Conservation (phyloP, 2,888 invertebrate genomes). For the Stratiomys singularior region DNA sequence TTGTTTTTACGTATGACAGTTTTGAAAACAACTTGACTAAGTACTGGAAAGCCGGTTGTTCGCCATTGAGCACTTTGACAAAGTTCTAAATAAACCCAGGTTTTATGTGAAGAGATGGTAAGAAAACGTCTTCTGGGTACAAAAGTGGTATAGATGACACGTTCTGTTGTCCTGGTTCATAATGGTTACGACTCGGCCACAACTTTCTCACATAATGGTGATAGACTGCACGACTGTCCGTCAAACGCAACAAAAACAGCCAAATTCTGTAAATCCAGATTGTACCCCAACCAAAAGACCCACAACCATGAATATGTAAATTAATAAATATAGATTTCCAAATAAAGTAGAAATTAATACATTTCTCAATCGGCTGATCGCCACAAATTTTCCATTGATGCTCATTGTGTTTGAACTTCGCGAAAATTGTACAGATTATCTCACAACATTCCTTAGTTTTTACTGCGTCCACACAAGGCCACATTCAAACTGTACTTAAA, state of each 20-base stretch:
- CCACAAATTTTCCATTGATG: no score
- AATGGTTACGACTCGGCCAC: constrained; percentile 14
- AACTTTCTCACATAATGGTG: constrained; percentile 25
- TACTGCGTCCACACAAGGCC: no score
- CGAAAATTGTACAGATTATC: no score
- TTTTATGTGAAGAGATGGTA: neutral
- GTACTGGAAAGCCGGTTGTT: constrained; percentile 11
- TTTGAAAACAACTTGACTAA: constrained; percentile 18
- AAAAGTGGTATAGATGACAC: constrained; percentile 4
- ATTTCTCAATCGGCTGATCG: no score
- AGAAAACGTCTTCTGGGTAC: neutral
- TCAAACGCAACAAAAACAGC: neutral
- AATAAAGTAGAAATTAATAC: no score
- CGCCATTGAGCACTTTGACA: constrained; percentile 5
- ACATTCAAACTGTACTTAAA: no score
- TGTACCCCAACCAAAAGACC: neutral
- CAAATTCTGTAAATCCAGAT: constrained; percentile 4
- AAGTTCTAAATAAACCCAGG: constrained; percentile 10
- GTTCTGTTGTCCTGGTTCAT: constrained; percentile 15
- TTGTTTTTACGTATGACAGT: constrained; percentile 6
- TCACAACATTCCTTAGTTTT: no score
- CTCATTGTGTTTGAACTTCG: no score
- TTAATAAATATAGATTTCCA: no score
- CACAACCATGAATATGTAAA: constrained; percentile 5
- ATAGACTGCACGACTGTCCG: neutral